Percentiles rank a stretch among this genome's conserved stretches.
phyloP scores from a whole-genome alignment of 2,113 vertebrate species.

The Periophthalmus modestus region DNA sequence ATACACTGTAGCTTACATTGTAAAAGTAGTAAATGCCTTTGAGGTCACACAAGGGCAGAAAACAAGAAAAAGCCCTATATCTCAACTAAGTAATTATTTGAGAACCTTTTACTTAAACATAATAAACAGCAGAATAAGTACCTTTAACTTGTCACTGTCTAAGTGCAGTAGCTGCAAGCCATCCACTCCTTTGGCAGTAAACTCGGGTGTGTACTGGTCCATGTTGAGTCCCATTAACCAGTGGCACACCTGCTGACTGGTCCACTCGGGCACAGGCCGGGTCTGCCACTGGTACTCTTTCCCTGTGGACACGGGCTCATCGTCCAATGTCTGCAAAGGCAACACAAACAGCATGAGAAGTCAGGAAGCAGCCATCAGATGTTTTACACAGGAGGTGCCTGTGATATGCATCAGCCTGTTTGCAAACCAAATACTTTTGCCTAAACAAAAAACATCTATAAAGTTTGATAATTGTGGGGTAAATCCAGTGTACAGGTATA shows the following conservation, averaged over 20 bases:
- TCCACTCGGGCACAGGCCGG: conserved; percentile 86
- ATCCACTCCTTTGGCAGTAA: conserved; percentile 82
- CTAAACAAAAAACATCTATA: background rate
- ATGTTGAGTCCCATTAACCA: conserved; percentile 89
- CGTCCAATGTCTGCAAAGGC: conserved; percentile 80
- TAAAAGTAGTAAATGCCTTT: background rate
- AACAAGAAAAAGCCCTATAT: background rate
- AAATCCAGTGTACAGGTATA: conserved; percentile 9
- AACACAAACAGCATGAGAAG: conserved; percentile 15
- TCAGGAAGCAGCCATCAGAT: background rate
- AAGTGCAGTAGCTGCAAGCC: conserved; percentile 84
- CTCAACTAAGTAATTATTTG: background rate
- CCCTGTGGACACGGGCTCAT: conserved; percentile 78
- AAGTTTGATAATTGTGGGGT: background rate
- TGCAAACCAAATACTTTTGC: background rate
- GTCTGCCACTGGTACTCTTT: conserved; percentile 90
- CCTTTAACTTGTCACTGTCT: conserved; percentile 89
- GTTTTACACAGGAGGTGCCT: background rate
- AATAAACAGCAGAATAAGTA: conserved; percentile 23
- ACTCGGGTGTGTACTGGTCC: conserved; percentile 87
- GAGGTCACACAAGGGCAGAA: conserved; percentile 59
- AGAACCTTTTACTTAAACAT: background rate
- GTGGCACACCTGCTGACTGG: conserved; percentile 86
- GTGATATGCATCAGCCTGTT: conserved; percentile 4
- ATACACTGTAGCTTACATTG: background rate